A percentile compares a stretch with the other conserved stretches of the same genome.
phyloP scores from a whole-genome alignment of 1,140 invertebrate species.

The Drosophila dunni region DNA sequence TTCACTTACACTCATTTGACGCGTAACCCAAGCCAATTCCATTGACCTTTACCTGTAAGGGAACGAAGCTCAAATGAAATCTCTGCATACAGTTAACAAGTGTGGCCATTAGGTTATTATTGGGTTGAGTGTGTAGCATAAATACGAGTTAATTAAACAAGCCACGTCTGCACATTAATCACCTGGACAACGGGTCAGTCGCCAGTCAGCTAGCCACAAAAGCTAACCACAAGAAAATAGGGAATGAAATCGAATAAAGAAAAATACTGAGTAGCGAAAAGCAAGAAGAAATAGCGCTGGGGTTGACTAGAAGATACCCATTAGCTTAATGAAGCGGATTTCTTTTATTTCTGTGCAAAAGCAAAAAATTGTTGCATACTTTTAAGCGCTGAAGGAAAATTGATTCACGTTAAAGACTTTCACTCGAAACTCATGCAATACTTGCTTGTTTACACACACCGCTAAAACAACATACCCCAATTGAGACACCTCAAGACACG shows the following conservation, averaged over 20 bases:
- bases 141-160: slow-evolving; percentile 78
- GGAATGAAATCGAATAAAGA: neutral
- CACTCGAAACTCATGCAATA: too few species aligned
- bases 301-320: too few species aligned
- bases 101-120: slow-evolving; percentile 47
- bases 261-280: slow-evolving; percentile 16
- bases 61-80: slow-evolving; percentile 28
- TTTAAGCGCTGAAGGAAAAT: too few species aligned
- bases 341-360: too few species aligned
- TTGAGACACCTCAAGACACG: too few species aligned
- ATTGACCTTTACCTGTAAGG: neutral
- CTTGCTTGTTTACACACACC: too few species aligned
- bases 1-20: slow-evolving; percentile 37
- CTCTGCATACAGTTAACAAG: slow-evolving; percentile 39
- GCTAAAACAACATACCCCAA: too few species aligned
- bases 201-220: slow-evolving; percentile 31
- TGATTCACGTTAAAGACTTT: too few species aligned
- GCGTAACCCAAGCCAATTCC: slow-evolving; percentile 4
- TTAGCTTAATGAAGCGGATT: too few species aligned
- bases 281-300: neutral
- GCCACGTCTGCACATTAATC: slow-evolving; percentile 71
- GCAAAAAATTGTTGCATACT: too few species aligned
- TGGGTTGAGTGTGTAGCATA: slow-evolving; percentile 21
- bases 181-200: slow-evolving; percentile 60
- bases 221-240: slow-evolving; percentile 38